These are phyloP conservation scores for Chelon auratus DNA, from an alignment of 2,797 vertebrate genomes.

Conservation along the genomic window DNA sequence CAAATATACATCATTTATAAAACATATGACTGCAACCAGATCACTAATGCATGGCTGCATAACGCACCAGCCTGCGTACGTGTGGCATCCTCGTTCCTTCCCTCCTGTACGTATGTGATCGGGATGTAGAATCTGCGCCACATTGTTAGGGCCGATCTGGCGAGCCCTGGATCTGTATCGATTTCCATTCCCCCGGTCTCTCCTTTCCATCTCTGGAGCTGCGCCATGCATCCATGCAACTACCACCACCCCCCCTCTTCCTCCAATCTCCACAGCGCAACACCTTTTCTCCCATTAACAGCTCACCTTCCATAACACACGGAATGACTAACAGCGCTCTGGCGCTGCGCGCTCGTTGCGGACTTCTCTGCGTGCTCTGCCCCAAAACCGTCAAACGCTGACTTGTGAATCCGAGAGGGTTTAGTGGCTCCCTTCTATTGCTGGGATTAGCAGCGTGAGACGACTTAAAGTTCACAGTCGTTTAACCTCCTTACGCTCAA, in stretches of 20 bases:
- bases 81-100: conserved; percentile 55
- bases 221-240: conserved; percentile 74
- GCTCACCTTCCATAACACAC: conserved; percentile 70
- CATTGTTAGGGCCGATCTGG: conserved; percentile 84
- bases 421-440: conserved; percentile 9
- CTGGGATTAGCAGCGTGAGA: conserved; percentile 50
- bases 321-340: conserved; percentile 57
- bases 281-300: conserved; percentile 78
- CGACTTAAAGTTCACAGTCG: conserved; percentile 53
- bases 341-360: conserved; percentile 19
- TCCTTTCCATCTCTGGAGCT: conserved; percentile 81
- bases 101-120: conserved; percentile 74
- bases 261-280: conserved; percentile 66
- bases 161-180: conserved; percentile 86
- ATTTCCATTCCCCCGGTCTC: conserved; percentile 83
- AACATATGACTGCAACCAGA: too few relatives aligned
- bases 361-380: conserved; percentile 17
- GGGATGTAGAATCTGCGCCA: conserved; percentile 78
- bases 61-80: conserved; percentile 26
- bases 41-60: too few relatives aligned
- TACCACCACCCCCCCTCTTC: conserved; percentile 9
- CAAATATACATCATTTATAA: conserved; percentile 10
- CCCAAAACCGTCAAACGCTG: conserved; percentile 30
- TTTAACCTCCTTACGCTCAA: conserved; percentile 61
- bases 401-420: conserved; percentile 19